Base-by-base conservation (phyloP, 2,113 vertebrate genomes). In the Colinus virginianus region DNA sequence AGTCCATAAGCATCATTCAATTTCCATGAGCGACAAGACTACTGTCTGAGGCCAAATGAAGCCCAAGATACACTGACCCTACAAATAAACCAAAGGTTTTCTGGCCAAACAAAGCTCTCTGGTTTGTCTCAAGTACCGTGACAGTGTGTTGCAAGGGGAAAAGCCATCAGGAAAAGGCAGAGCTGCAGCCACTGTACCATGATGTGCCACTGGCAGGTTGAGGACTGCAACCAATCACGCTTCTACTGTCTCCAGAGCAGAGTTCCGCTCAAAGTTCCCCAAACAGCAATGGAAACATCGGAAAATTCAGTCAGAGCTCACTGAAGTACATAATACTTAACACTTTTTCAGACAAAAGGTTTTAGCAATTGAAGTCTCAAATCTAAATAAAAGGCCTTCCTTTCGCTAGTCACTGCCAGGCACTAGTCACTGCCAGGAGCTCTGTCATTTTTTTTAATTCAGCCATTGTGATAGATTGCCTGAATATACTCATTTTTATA, bases 1-100 rank as follows among this genome's bases (percentile, higher is more conserved):
- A 63, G 18, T 11, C 51, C 16, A 3, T 12, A 12, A 25, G 12
- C 0, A 0, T 45, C 56, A 34, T 45, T 18, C 4, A 49, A 3
- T 53, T 88, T 18, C 15, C 45, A 19, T 3, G 3, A 87, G 30
- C 53, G 34, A 40, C 74, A 56, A 26, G 59, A 11, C 25, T 63
- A 36, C 59, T 18, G 36, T 26, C 36, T 63, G 36, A 38, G 61
- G 61, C 25, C 36, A 63, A 38, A 62, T 62, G 36, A 62, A 62
- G 36, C 36, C 10, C 36, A 16, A 40, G 15, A 16, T 40, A 16
- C 17, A 40, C 26, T 40, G 28, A 63, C 25, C 36, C 61, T 16
- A 26, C 36, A 40, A 58, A 58, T n/a, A 34, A 20, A 26, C 25
- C 15, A 28, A 40, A 63, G 61, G 21, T 40, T 40, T 63, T 17